phyloP scores from a whole-genome alignment of 2,797 vertebrate species.

The Acrossocheilus fasciatus region DNA sequence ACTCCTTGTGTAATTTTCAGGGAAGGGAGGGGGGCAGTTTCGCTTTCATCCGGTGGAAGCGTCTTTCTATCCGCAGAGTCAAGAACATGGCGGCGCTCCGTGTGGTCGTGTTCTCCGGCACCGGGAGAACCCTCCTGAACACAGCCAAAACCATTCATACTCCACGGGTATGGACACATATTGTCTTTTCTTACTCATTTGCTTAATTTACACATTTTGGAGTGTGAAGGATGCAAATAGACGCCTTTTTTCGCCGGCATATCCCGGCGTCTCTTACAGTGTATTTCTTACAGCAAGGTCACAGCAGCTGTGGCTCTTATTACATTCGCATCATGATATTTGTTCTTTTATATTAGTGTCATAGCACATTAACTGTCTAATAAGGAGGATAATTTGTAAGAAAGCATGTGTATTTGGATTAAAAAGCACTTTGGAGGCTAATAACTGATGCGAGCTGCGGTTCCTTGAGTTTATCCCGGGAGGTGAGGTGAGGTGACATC shows the following conservation, averaged over 20 bases:
- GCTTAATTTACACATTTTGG: not conserved
- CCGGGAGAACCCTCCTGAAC: conserved; percentile 73
- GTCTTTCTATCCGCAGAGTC: conserved; percentile 37
- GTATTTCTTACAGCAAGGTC: conserved; percentile 74
- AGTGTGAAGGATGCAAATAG: conserved; percentile 1
- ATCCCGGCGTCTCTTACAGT: not conserved
- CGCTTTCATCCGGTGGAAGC: conserved; percentile 37
- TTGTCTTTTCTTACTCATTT: not conserved
- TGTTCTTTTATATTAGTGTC: not conserved
- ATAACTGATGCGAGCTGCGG: not conserved
- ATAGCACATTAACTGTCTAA: not conserved
- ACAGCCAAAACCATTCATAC: conserved; percentile 67
- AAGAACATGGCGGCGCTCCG: conserved; percentile 81
- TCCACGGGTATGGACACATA: conserved; percentile 66
- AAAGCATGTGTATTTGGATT: not conserved
- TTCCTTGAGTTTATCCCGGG: not conserved
- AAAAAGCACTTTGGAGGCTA: not conserved
- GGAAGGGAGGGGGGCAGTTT: not conserved
- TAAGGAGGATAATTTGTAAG: not conserved
- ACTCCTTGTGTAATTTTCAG: conserved; percentile 22
- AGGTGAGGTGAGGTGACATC: conserved; percentile 32
- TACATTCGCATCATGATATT: not conserved
- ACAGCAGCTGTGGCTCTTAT: conserved; percentile 50
- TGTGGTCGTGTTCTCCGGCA: conserved; percentile 70
- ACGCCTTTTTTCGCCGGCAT: not conserved